Evolutionary conservation across 1,140 invertebrate species (phyloP).

Genomic region (Rhagoletis zephyria): DNA sequence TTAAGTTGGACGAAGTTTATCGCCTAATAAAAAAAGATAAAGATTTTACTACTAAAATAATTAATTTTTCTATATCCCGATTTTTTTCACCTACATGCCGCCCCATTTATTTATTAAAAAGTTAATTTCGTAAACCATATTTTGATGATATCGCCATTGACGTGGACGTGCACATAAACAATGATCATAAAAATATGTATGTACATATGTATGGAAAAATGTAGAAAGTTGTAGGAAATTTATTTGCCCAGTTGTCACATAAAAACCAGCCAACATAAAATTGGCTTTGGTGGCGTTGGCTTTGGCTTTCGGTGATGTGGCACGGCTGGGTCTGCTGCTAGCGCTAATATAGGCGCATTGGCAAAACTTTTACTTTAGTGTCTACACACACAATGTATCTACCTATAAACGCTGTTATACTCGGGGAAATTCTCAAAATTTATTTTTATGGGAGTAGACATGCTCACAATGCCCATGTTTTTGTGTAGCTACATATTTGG

Average conservation of each 20-base stretch:
- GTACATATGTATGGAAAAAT: not conserved
- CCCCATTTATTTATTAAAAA: too few relatives aligned
- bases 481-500: too few relatives aligned
- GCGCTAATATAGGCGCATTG: not conserved
- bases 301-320: not conserved
- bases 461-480: not conserved
- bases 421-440: not conserved
- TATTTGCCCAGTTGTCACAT: conserved; percentile 18
- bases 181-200: too few relatives aligned
- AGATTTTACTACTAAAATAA: too few relatives aligned
- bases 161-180: not conserved
- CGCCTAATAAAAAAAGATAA: too few relatives aligned
- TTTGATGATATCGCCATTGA: not conserved
- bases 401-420: not conserved
- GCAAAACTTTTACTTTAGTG: conserved; percentile 3
- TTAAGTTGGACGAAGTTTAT: too few relatives aligned
- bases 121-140: not conserved
- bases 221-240: not conserved
- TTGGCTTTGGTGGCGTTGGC: not conserved
- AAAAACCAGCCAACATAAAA: not conserved
- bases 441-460: not conserved
- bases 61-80: too few relatives aligned
- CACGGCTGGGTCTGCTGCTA: not conserved
- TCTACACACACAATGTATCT: not conserved
- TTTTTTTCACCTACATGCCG: too few relatives aligned